These are phyloP conservation scores for Cercopithecus hamlyni DNA, from an alignment of 2,797 vertebrate genomes.

Conservation along the genomic window DNA sequence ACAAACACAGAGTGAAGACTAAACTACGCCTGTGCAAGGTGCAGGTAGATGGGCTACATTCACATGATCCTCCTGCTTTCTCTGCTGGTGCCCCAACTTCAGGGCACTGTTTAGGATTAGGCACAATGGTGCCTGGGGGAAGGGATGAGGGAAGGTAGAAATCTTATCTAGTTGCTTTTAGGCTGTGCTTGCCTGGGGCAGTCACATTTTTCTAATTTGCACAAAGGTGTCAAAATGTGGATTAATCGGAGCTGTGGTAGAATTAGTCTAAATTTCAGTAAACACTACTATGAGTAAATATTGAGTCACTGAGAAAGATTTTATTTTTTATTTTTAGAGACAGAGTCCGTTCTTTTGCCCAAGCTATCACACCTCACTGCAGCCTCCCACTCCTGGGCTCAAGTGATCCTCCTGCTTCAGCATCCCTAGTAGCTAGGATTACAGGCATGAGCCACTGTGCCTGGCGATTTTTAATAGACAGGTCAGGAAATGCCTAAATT, in stretches of 20 bases:
- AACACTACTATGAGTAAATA: neutral
- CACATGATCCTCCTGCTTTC: neutral
- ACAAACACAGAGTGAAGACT: neutral
- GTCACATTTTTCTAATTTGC: neutral
- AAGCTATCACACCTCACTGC: neutral
- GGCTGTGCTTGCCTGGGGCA: neutral
- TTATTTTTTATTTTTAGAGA: neutral
- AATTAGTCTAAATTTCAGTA: neutral
- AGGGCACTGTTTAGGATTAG: fast-evolving
- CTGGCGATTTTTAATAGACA: neutral
- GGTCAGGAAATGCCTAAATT: neutral
- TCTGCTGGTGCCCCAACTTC: neutral
- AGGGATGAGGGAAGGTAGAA: neutral
- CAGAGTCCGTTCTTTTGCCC: neutral
- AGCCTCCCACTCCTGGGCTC: neutral
- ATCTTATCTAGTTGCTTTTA: neutral
- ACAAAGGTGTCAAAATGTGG: neutral
- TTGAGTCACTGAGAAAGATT: neutral
- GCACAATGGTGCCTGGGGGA: neutral
- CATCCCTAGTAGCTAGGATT: neutral
- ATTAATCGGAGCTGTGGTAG: neutral
- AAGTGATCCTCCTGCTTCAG: neutral
- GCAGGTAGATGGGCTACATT: neutral
- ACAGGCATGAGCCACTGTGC: neutral
- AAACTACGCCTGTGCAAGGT: neutral